Conservation (phyloP, 2,797 vertebrate genomes). For the Chromobotia macracanthus region DNA sequence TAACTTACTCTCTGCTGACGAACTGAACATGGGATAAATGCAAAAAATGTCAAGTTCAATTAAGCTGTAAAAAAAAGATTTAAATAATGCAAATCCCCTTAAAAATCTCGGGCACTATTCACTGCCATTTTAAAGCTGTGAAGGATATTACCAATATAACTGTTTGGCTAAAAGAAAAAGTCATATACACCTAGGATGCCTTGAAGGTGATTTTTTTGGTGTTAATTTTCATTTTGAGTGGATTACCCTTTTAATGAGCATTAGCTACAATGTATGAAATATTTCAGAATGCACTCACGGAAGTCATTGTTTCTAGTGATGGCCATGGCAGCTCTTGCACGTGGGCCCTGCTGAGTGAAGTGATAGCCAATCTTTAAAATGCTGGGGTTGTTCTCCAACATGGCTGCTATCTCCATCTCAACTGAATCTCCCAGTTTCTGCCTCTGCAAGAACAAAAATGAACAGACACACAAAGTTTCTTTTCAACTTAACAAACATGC, state of each 20-base stretch:
- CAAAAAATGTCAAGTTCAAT: neutral
- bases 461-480: neutral
- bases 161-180: too few species aligned
- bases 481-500: neutral
- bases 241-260: neutral
- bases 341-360: constrained; percentile 93
- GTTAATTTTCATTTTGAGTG: too few species aligned
- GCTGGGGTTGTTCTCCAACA: constrained; percentile 91
- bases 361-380: constrained; percentile 92
- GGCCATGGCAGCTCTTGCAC: constrained; percentile 87
- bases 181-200: too few species aligned
- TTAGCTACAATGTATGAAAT: neutral
- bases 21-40: constrained; percentile 66
- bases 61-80: neutral
- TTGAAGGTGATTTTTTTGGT: too few species aligned
- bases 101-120: too few species aligned
- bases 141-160: neutral
- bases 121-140: too few species aligned
- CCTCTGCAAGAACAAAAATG: constrained; percentile 71
- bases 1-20: constrained; percentile 82
- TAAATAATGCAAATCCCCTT: neutral
- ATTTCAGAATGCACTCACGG: constrained; percentile 74
- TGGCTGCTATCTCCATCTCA: constrained; percentile 95
- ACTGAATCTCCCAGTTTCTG: constrained; percentile 89
- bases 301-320: constrained; percentile 93